Evolutionary conservation across 2,888 invertebrate species (phyloP).

Genomic region (Imbricaverruca yamaguchii): DNA sequence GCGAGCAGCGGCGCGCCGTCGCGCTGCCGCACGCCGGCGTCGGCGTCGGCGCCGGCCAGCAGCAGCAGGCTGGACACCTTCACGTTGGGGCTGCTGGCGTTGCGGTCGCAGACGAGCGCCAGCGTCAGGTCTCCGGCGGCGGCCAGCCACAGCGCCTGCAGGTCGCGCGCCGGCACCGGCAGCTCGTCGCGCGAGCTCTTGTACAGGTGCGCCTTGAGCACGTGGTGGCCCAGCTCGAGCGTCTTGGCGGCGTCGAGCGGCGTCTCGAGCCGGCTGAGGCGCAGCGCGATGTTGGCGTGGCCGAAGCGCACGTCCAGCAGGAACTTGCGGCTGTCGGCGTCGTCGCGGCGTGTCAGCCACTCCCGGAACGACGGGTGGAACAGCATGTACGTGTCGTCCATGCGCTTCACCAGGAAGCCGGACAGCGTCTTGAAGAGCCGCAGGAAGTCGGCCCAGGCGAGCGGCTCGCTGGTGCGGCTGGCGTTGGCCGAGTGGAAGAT

Average conservation of each 20-base stretch:
- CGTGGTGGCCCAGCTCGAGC: conserved; percentile 89
- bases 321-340: conserved; percentile 72
- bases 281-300: conserved; percentile 85
- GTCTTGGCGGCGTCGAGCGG: conserved; percentile 80
- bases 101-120: conserved; percentile 73
- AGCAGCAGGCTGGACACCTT: conserved; percentile 64
- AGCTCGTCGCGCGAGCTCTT: conserved; percentile 38
- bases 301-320: conserved; percentile 84
- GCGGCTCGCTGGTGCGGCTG: conserved; percentile 63
- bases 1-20: conserved; percentile 62
- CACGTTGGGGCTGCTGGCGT: conserved; percentile 88
- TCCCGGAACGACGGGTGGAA: conserved; percentile 97
- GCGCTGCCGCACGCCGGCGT: conserved; percentile 48
- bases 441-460: conserved; percentile 80
- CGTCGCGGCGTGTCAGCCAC: conserved; percentile 73
- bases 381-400: conserved; percentile 93
- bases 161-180: conserved; percentile 84
- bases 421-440: conserved; percentile 44
- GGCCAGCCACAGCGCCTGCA: conserved; percentile 83
- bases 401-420: conserved; percentile 78
- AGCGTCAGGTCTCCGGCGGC: conserved; percentile 72
- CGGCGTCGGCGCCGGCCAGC: conserved; percentile 79
- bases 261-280: conserved; percentile 76
- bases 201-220: conserved; percentile 92
- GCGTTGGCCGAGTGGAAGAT: conserved; percentile 91